Conservation (phyloP, 2,888 invertebrate species). For the Hirtodrosophila histrioides region DNA sequence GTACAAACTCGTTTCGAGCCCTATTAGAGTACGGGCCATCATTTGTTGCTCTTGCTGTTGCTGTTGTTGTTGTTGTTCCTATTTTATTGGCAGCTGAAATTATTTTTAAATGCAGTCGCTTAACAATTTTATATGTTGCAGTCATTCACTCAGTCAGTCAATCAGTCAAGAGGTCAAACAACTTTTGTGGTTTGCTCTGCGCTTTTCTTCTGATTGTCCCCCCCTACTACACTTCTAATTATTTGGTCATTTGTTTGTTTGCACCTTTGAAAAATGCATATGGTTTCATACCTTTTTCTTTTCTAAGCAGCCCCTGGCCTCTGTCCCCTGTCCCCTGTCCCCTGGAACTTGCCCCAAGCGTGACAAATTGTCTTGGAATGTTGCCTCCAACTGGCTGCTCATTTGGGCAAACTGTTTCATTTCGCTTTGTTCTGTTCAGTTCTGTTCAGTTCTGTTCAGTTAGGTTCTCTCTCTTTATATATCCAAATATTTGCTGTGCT, state of each 20-base stretch:
- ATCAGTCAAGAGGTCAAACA: constrained; percentile 75
- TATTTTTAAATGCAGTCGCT: constrained; percentile 78
- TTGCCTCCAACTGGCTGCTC: constrained; percentile 31
- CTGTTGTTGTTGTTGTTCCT: constrained; percentile 21
- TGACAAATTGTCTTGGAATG: constrained; percentile 74
- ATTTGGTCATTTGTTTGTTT: constrained; percentile 66
- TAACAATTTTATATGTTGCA: constrained; percentile 71
- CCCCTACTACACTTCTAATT: constrained; percentile 40
- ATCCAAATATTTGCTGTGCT: constrained; percentile 61
- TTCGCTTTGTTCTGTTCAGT: constrained; percentile 26
- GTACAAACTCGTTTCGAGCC: constrained; percentile 67
- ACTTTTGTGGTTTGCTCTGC: constrained; percentile 57
- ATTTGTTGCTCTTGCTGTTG: background rate
- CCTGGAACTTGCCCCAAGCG: constrained; percentile 34
- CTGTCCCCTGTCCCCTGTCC: constrained; percentile 15
- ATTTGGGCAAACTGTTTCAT: constrained; percentile 35
- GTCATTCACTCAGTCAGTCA: constrained; percentile 50
- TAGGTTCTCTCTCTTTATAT: constrained; percentile 26
- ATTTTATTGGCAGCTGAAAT: constrained; percentile 76
- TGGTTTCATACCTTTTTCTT: constrained; percentile 26
- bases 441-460: constrained; percentile 24
- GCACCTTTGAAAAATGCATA: constrained; percentile 53
- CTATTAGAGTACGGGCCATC: constrained; percentile 55
- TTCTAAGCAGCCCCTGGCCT: constrained; percentile 1
- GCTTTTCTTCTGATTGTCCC: constrained; percentile 53